Base-by-base conservation (phyloP, 1,140 invertebrate species). In the Bactericera cockerelli region DNA sequence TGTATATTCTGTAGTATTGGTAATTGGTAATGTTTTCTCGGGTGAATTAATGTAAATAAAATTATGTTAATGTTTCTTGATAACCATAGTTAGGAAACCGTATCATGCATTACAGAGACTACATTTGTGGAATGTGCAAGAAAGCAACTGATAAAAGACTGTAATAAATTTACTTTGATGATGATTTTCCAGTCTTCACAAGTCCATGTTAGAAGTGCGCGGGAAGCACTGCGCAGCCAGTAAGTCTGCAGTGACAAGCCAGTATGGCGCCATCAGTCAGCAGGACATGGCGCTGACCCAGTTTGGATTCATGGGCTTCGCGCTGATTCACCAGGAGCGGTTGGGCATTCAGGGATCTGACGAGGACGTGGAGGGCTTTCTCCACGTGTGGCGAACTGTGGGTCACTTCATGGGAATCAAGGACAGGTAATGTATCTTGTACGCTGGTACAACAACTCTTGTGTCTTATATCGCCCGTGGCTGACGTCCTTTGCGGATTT, bases 311-410 rank as follows among this genome's bases (percentile, higher is more conserved):
- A 81, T 93, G 63, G 90, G 89, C 1, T 81, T 84, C 55, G 76
- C 81, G 1, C 65, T 90, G 0, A 61, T 87, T 2, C 79, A 79
- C 38, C 79, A 83, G 0, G 70, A 82, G 49, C 69, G 77, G 28
- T 74, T 89, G 26, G 84, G 86, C 1, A 71, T 90, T 1, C 63
- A 67, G 1, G 49, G 74, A 13, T 66, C 68, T 2, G 74, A 73
- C 19, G 64, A 74, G 10, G 83, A 86, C 56, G 65, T 84, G n/a
- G 81, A 86, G 55, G 81, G 81, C n/a, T 82, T 87, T 55, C 70
- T 87, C 1, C 88, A 93, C 68, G 81, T 92, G 64, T 93, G 89
- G 89, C 76, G 80, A 39, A 81, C 86, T 1, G 80, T 93, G 26
- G 89, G 88, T 1, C 77, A 82, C 65, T 70, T 87, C 65, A 75